A percentile compares a stretch with the other conserved stretches of the same genome.
Evolutionary conservation across 1,140 invertebrate genomes (phyloP).

Genomic region (Rhizoglyphus robini): DNA sequence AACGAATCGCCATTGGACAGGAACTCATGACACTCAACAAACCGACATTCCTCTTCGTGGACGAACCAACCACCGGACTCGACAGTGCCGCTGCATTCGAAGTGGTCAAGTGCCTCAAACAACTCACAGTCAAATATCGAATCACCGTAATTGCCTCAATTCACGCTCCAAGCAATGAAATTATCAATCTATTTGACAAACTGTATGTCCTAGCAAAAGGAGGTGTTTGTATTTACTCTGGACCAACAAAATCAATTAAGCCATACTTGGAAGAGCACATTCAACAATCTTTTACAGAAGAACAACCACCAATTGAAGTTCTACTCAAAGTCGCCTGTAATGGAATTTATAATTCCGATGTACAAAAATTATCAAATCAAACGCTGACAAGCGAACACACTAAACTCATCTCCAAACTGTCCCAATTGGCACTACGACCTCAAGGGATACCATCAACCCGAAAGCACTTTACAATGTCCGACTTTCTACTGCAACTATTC

Average conservation of each 20-base stretch:
- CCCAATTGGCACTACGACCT: background rate
- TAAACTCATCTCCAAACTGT: background rate
- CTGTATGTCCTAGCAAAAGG: slow-evolving; percentile 21
- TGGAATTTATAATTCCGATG: background rate
- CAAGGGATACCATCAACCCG: background rate
- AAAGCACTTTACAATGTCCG: background rate
- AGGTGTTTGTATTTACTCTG: slow-evolving; percentile 29
- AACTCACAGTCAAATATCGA: background rate
- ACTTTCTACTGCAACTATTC: background rate
- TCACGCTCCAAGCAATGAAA: slow-evolving; percentile 22
- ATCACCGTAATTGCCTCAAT: slow-evolving; percentile 21
- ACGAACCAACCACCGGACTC: slow-evolving; percentile 20
- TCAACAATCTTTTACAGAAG: background rate
- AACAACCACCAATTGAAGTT: slow-evolving; percentile 2
- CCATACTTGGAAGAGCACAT: background rate
- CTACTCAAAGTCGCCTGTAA: background rate
- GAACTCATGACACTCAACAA: background rate
- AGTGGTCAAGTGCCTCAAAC: background rate
- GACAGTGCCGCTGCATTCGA: slow-evolving; percentile 6
- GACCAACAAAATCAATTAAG: slow-evolving; percentile 24
- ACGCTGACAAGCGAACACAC: background rate
- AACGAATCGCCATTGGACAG: slow-evolving; percentile 18
- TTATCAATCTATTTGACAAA: slow-evolving; percentile 19
- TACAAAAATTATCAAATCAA: background rate
- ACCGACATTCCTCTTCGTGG: slow-evolving; percentile 17